Evolutionary conservation across 2,113 vertebrate species (phyloP).

Genomic region (Poicephalus gulielmi): DNA sequence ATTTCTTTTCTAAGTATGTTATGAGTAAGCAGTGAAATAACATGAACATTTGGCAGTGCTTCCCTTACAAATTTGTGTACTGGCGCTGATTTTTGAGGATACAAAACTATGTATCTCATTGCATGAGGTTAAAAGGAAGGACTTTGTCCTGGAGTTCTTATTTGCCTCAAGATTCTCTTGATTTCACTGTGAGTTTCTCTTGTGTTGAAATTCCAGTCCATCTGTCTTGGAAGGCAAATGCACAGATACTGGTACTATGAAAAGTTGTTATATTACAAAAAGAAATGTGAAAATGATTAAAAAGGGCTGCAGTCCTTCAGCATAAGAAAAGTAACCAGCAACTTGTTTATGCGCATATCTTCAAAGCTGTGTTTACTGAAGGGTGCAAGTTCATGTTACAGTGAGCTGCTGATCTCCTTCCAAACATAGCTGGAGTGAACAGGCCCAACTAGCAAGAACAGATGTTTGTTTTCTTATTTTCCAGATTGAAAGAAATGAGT

Average conservation of each 20-base stretch:
- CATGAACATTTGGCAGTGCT: neutral
- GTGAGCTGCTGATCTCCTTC: conserved; percentile 10
- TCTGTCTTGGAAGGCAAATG: neutral
- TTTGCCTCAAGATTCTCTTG: neutral
- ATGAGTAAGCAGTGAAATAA: neutral
- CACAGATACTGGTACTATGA: neutral
- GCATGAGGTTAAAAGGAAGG: neutral
- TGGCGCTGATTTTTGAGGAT: neutral
- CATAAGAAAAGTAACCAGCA: neutral
- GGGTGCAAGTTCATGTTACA: conserved; percentile 50
- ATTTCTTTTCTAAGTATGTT: neutral
- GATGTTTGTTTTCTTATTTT: conserved; percentile 33
- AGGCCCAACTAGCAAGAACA: neutral
- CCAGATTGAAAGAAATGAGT: conserved; percentile 78
- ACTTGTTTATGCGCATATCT: neutral
- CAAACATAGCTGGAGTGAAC: conserved; percentile 41
- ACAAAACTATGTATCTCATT: neutral
- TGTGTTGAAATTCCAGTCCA: neutral
- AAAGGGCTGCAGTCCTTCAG: neutral
- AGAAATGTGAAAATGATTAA: neutral
- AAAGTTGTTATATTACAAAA: neutral
- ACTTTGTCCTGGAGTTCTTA: neutral
- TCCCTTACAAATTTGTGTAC: neutral
- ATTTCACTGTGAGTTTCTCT: neutral
- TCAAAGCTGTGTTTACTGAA: neutral